phyloP scores from a whole-genome alignment of 1,140 invertebrate species.

The Philotrypesis tridentata region DNA sequence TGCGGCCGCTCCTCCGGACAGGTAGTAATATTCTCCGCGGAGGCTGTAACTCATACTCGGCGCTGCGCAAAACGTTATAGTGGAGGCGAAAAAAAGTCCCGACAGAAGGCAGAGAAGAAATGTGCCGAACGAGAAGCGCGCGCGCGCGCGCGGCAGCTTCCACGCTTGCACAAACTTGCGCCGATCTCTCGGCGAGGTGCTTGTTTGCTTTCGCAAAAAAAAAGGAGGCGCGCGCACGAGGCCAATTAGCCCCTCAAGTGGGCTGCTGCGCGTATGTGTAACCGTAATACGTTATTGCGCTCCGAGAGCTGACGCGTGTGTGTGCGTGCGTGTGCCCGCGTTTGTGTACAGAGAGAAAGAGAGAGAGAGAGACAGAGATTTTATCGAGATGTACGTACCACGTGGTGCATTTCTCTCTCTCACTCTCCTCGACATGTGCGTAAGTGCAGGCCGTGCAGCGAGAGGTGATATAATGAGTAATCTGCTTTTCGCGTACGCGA shows the following conservation, averaged over 20 bases:
- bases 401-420: conserved; percentile 1
- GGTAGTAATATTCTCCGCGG: conserved; percentile 69
- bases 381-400: conserved; percentile 32
- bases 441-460: not conserved
- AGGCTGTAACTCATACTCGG: conserved; percentile 68
- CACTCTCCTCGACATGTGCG: not conserved
- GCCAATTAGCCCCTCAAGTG: conserved; percentile 41
- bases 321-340: too few relatives aligned
- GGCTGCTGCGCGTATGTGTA: too few relatives aligned
- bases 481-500: conserved; percentile 2
- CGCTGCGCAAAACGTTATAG: conserved; percentile 28
- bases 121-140: too few relatives aligned
- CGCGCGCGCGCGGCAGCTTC: conserved; percentile 1
- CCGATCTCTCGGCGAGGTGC: not conserved
- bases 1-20: conserved; percentile 64
- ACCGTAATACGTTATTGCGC: conserved; percentile 41
- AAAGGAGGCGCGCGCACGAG: conserved; percentile 23
- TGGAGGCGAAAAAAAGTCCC: conserved; percentile 36
- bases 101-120: not conserved
- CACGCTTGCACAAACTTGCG: conserved; percentile 30
- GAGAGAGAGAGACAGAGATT: conserved; percentile 42
- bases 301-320: not conserved
- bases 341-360: too few relatives aligned
- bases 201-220: conserved; percentile 12
- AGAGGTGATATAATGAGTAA: conserved; percentile 42